Evolutionary conservation across 35 echinoderm and acorn worm genomes (phyloP).

Genomic region (Ophioderma brevispina): DNA sequence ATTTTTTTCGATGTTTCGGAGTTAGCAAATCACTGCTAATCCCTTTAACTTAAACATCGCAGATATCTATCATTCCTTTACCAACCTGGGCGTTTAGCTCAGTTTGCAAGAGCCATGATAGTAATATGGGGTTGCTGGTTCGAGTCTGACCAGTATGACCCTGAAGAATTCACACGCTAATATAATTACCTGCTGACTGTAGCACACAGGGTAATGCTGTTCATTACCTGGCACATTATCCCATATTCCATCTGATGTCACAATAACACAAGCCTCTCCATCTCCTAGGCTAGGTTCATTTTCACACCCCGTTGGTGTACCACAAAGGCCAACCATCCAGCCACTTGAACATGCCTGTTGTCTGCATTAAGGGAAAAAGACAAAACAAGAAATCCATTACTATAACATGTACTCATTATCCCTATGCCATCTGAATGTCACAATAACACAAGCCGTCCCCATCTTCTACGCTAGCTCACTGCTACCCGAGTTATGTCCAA

Average conservation of each 20-base stretch:
- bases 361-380: slow-evolving; percentile 10
- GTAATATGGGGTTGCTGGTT: too few species aligned
- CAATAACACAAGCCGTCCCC: background rate
- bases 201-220: background rate
- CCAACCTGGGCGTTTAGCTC: background rate
- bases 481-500: background rate
- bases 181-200: background rate
- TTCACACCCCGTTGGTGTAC: slow-evolving; percentile 71
- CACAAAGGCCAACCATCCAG: slow-evolving; percentile 63
- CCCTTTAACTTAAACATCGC: background rate
- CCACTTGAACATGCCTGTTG: slow-evolving; percentile 56
- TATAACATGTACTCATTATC: background rate
- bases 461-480: background rate
- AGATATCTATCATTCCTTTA: background rate
- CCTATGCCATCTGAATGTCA: background rate
- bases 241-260: slow-evolving; percentile 54
- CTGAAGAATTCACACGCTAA: background rate
- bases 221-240: slow-evolving; percentile 37
- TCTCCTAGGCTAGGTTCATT: slow-evolving; percentile 55
- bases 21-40: too few species aligned
- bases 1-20: too few species aligned
- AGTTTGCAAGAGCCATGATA: background rate
- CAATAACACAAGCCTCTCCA: slow-evolving; percentile 56
- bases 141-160: background rate
- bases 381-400: background rate